Conservation (phyloP, 37 sponge, comb jelly and placozoan species). For the Spongia lamella region DNA sequence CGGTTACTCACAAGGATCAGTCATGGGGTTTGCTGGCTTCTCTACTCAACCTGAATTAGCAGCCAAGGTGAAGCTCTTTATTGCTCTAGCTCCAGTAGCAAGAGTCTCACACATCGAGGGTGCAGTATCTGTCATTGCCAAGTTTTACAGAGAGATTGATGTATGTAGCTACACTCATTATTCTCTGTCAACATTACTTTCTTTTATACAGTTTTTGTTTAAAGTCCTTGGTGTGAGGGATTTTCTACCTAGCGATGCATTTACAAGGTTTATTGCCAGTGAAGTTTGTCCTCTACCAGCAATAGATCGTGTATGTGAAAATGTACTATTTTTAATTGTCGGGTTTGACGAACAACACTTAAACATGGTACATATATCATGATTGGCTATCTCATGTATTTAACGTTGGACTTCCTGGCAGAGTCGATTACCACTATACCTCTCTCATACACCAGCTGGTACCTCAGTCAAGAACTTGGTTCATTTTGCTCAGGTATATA, state of each 20-base stretch:
- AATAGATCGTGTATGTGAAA: too few relatives aligned
- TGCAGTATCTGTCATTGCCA: slow-evolving; percentile 20
- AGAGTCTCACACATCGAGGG: slow-evolving; percentile 70
- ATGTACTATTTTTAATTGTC: too few relatives aligned
- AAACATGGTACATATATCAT: too few relatives aligned
- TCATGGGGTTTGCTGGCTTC: slow-evolving; percentile 91
- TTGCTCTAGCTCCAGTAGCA: slow-evolving; percentile 84
- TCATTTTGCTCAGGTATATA: slow-evolving; percentile 67
- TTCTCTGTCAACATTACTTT: too few relatives aligned
- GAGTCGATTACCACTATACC: slow-evolving; percentile 58
- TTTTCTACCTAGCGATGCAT: too few relatives aligned
- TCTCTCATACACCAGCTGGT: slow-evolving; percentile 74
- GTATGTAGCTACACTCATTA: too few relatives aligned
- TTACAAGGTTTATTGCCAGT: too few relatives aligned
- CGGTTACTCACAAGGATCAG: slow-evolving; percentile 94
- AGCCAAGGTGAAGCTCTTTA: slow-evolving; percentile 55
- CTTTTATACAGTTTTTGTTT: too few relatives aligned
- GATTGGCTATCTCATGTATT: too few relatives aligned
- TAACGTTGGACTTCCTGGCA: background rate
- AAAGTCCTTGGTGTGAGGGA: too few relatives aligned
- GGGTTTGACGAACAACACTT: too few relatives aligned
- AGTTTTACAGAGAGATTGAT: slow-evolving; percentile 37
- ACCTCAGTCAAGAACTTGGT: slow-evolving; percentile 67
- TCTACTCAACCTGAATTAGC: slow-evolving; percentile 70
- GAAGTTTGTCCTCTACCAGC: too few relatives aligned